Evolutionary conservation across 2,113 vertebrate species (phyloP).

Genomic region (Athene noctua): DNA sequence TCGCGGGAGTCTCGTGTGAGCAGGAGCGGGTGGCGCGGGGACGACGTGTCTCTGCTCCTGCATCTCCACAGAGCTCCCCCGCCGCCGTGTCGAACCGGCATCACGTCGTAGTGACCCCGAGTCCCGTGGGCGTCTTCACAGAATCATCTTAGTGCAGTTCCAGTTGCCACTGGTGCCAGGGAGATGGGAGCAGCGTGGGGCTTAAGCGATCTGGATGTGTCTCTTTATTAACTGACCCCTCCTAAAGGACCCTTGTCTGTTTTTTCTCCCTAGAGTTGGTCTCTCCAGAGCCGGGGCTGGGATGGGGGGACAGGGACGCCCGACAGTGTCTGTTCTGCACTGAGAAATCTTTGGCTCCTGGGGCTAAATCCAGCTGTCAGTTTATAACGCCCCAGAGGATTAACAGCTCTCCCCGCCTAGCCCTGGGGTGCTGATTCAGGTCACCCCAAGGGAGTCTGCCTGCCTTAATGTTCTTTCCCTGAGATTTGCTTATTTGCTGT

Average conservation of each 20-base stretch:
- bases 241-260: not conserved
- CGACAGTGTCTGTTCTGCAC: rapidly evolving
- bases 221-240: not conserved
- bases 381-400: not conserved
- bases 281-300: not conserved
- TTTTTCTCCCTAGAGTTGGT: not conserved
- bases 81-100: rapidly evolving
- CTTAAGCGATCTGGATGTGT: not conserved
- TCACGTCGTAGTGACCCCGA: rapidly evolving
- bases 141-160: too few species aligned
- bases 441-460: not conserved
- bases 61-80: rapidly evolving
- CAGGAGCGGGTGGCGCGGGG: not conserved
- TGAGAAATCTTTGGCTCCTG: not conserved
- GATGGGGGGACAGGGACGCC: not conserved
- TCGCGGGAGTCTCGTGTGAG: not conserved
- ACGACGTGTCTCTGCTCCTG: not conserved
- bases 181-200: rapidly evolving
- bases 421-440: not conserved
- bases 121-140: not conserved
- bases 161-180: too few species aligned
- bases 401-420: not conserved
- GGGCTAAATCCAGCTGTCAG: not conserved
- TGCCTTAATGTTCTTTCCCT: not conserved
- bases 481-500: not conserved